Evolutionary conservation across 2,797 vertebrate species (phyloP).

Genomic region (Urophycis tenuis): DNA sequence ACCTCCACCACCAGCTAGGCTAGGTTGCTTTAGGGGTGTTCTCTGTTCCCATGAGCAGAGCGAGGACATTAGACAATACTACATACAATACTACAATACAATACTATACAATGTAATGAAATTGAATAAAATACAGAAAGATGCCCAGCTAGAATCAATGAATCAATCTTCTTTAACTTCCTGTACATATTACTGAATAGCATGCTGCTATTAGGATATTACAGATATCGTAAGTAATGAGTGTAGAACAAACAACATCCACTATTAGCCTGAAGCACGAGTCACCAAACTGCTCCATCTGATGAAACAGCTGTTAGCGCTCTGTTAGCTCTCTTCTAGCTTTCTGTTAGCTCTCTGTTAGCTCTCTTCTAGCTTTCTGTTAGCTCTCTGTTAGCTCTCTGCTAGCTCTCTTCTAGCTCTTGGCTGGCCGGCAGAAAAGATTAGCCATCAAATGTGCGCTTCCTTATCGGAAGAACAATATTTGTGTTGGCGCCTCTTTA

Average conservation of each 20-base stretch:
- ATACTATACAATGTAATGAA: too few species aligned
- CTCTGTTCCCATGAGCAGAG: background rate
- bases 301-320: background rate
- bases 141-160: too few species aligned
- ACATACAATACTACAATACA: too few species aligned
- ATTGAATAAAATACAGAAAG: too few species aligned
- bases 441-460: constrained; percentile 34
- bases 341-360: too few species aligned
- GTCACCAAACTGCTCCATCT: background rate
- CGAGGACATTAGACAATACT: background rate
- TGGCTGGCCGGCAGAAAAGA: background rate
- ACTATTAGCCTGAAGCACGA: background rate
- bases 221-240: too few species aligned
- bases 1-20: background rate
- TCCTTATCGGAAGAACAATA: constrained; percentile 50
- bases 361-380: background rate
- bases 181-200: too few species aligned
- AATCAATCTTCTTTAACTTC: too few species aligned
- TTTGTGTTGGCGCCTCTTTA: constrained; percentile 49
- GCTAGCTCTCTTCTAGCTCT: background rate
- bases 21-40: background rate
- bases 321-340: too few species aligned
- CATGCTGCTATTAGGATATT: too few species aligned
- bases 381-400: background rate
- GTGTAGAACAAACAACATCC: background rate